Percentiles rank a stretch among this genome's conserved stretches.
Evolutionary conservation across 2,888 invertebrate genomes (phyloP).

Genomic region (Danaus chrysippus): DNA sequence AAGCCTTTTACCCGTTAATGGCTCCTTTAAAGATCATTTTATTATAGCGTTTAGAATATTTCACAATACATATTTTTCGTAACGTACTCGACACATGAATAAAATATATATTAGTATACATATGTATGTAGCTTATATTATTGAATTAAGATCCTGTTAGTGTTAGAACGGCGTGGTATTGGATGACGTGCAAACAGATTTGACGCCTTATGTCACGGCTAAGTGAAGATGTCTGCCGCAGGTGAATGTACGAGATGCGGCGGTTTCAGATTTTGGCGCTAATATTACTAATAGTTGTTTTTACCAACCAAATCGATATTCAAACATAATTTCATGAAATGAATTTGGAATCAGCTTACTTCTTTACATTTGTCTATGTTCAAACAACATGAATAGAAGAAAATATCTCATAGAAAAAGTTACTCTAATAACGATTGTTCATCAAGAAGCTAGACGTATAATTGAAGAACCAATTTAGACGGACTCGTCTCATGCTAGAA

Average conservation of each 20-base stretch:
- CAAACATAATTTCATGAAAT: neutral
- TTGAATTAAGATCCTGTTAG: neutral
- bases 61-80: constrained; percentile 23
- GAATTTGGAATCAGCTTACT: too few relatives aligned
- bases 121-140: constrained; percentile 1
- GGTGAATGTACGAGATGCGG: neutral
- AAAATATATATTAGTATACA: neutral
- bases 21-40: constrained; percentile 17
- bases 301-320: constrained; percentile 4
- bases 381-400: too few relatives aligned
- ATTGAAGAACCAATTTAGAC: constrained; percentile 50
- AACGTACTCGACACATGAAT: neutral
- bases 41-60: constrained; percentile 19
- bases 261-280: constrained; percentile 18
- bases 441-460: constrained; percentile 35
- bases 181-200: constrained; percentile 4
- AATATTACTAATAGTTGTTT: constrained; percentile 21
- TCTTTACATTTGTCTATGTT: too few relatives aligned
- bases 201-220: neutral
- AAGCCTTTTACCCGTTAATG: constrained; percentile 20
- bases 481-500: constrained; percentile 39
- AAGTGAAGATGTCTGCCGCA: constrained; percentile 4
- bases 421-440: neutral
- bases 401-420: neutral
- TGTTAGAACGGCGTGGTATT: neutral